Evolutionary conservation across 2,113 vertebrate genomes (phyloP), one percentile per base, ranked within the genome.

Genomic region (Ameiurus melas): DNA sequence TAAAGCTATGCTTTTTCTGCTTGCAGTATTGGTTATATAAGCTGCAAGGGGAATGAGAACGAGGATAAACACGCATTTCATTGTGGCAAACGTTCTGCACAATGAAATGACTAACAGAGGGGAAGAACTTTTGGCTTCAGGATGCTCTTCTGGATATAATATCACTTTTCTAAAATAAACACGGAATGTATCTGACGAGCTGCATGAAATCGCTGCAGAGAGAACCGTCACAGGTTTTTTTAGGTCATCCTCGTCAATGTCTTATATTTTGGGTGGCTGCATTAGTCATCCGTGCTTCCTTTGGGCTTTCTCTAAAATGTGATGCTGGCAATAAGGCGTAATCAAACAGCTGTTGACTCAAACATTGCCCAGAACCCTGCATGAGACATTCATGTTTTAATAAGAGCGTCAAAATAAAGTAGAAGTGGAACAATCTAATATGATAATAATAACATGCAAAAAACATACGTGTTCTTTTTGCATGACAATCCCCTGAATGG

Each of bases 11-110:
- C 20, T 9, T 36, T 58, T 20, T 25, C 57, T 62, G 36, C 33
- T 86, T 64, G 27, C 36, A 19, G 27, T 36, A 20, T 27, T 62
- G 77, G 30, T 87, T 81, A 81, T n/a, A 20, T 81, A 57, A 87
- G 22, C 60, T 68, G 43, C 62, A 0, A 1, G 39, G 33, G 39
- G 33, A 81, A 27, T 8, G 22, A 43, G 43, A 55, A 55, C 3
- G 17, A 33, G 55, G 16, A 20, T 78, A 14, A 87, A 33, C 39
- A 55, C 36, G n/a, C 1, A n/a, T n/a, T n/a, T n/a, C n/a, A n/a
- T n/a, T n/a, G n/a, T n/a, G n/a, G n/a, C n/a, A 62, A 75, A 22
- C 33, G 8, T 17, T 75, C 19, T 73, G 68, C 22, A 22, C 66
- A 55, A 14, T 57, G 27, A 71, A 55, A 55, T 57, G 27, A 71